Evolutionary conservation across 2,113 vertebrate species (phyloP), one percentile per base, ranked within the genome.

Genomic region (Pitta sordida): DNA sequence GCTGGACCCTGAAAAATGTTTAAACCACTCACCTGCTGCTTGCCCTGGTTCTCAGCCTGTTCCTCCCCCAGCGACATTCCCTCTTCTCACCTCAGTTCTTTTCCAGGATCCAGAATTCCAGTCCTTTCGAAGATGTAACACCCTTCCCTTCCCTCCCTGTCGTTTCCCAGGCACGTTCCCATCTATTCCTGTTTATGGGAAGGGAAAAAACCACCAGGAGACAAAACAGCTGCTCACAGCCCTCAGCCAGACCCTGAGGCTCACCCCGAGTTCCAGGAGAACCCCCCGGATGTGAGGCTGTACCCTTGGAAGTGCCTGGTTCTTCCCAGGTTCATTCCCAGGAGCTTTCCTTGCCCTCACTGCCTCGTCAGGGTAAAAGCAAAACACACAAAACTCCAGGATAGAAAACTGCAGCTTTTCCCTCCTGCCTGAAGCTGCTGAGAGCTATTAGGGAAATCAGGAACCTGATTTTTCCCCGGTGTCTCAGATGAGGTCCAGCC

Each of bases 211-310:
- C 52, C 10, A 18, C 11, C 19, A 16, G 74, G 78, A 95, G 64
- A 81, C 56, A 10, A 81, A 91, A 23, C 75, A 51, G 44, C 75
- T 7, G 4, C 86, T 53, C 67, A 24, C 0, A 0, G 48, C 59
- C 2, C 0, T 49, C 60, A 77, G 46, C 78, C 4, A 0, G 64
- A 4, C 64, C 56, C 70, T 16, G 60, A 0, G 0, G 69, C 2
- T 6, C 11, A 0, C 3, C 3, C 37, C 6, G 6, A 63, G 37
- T 5, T 49, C 75, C 79, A 53, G 41, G 30, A 55, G 44, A 75
- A 48, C 32, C 58, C 58, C 76, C 80, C 0, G 4, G 55, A 46
- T 87, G 3, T 12, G 7, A n/a, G 13, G 16, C 62, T 0, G 2
- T 43, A 34, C 34, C 82, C 88, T 60, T 81, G 88, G 73, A 71